Conservation (phyloP, 37 sponge, comb jelly and placozoan genomes). For the Hexactinellida sp. region DNA sequence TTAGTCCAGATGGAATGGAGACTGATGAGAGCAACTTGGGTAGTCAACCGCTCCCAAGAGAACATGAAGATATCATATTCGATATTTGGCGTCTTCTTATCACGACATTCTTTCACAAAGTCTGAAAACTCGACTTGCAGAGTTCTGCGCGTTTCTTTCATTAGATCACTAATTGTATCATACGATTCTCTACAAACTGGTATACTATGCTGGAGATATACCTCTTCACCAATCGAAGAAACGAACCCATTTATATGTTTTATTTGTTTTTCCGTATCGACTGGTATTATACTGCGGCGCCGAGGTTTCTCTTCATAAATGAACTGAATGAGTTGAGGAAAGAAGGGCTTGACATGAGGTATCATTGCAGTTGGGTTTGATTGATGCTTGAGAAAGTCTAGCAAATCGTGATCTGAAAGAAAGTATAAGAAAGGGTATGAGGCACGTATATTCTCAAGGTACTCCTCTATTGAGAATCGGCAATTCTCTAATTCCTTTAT, state of each 20-base stretch:
- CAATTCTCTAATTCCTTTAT: background rate
- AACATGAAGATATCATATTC: background rate
- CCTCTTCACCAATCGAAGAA: constrained; percentile 2
- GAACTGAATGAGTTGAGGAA: background rate
- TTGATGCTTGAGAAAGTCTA: background rate
- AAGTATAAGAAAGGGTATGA: background rate
- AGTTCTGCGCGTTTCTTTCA: background rate
- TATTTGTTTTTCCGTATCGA: background rate
- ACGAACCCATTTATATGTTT: background rate
- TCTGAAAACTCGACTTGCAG: background rate
- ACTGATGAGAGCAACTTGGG: background rate
- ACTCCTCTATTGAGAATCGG: background rate
- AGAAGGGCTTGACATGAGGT: background rate
- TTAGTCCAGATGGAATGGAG: constrained; percentile 5
- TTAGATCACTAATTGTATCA: background rate
- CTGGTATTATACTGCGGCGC: background rate
- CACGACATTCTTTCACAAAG: background rate
- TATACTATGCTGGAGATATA: background rate
- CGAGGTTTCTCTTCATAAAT: background rate
- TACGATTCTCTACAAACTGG: background rate
- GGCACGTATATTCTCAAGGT: background rate
- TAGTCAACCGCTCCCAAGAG: background rate
- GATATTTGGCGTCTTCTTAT: background rate
- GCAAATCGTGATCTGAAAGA: background rate
- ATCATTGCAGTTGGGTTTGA: background rate